phyloP scores from a whole-genome alignment of 2,797 vertebrate genomes.

The Uromys caudimaculatus region DNA sequence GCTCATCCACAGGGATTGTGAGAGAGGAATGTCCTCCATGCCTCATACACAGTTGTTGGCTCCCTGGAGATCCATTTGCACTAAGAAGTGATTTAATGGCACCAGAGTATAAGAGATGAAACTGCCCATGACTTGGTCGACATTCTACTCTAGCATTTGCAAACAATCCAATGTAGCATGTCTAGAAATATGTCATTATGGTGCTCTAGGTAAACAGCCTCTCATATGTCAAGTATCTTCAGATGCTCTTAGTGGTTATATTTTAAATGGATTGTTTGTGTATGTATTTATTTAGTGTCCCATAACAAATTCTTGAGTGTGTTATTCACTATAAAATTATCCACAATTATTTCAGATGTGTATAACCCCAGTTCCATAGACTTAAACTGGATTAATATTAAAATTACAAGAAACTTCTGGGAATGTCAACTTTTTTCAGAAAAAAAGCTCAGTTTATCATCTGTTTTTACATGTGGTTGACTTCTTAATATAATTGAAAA shows the following conservation, averaged over 20 bases:
- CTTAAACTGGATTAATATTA: background rate
- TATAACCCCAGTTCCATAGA: background rate
- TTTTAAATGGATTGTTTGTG: background rate
- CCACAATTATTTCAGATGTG: constrained; percentile 18
- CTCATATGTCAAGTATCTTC: background rate
- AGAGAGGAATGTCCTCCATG: background rate
- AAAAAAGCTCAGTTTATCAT: background rate
- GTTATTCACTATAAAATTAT: background rate
- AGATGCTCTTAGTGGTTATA: background rate
- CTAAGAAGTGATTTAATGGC: background rate
- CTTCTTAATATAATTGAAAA: constrained; percentile 18
- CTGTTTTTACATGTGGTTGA: background rate
- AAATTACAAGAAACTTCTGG: background rate
- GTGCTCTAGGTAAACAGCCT: background rate
- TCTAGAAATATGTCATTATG: background rate
- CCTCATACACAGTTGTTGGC: background rate
- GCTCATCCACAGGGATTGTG: background rate
- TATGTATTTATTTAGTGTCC: background rate
- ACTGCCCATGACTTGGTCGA: background rate
- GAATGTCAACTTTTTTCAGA: background rate
- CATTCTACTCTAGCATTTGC: background rate
- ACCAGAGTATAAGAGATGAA: background rate
- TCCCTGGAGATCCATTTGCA: background rate
- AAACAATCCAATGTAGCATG: background rate
- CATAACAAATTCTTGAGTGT: background rate